Base-by-base conservation (phyloP, 1,140 invertebrate genomes). In the Coelopa frigida region DNA sequence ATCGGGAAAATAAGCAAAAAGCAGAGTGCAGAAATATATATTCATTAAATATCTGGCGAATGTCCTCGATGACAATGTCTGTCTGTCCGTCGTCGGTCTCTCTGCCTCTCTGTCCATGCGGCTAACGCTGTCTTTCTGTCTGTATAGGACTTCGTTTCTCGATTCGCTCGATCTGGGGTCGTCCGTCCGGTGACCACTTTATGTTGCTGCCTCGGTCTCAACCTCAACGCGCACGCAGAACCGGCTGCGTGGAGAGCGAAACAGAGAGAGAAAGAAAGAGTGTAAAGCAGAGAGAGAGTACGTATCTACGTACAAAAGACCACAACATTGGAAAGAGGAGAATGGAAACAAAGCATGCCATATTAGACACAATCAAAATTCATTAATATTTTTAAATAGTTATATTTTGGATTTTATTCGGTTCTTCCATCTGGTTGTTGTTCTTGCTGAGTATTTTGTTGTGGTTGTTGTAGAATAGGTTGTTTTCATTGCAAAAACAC, bases 321-420 rank as follows among this genome's bases (percentile, higher is more conserved):
- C n/a, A n/a, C n/a, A n/a, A n/a, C n/a, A n/a, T n/a, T n/a, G n/a
- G n/a, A n/a, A n/a, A n/a, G n/a, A n/a, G n/a, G n/a, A n/a, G n/a
- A n/a, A n/a, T n/a, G n/a, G n/a, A n/a, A n/a, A n/a, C n/a, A n/a
- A n/a, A n/a, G n/a, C n/a, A n/a, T n/a, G 11, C 18, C 31, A 15
- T 20, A 46, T 46, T 46, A 46, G 44, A 46, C 44, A 46, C 44
- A 46, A 46, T 46, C 44, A 46, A 46, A 46, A 37, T 37, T 35
- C 32, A 46, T 46, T 46, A 46, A 46, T 37, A 37, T 46, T 46
- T 37, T 46, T 46, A 46, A 46, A 46, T 37, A 35, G 24, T 36
- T 35, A 33, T 46, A 26, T 36, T 46, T 46, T 46, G 23, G 15
- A 12, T 44, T 44, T 44, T 22, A 29, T 29, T 14, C 27, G 8